These are phyloP conservation scores for Dipodomys ordii DNA, from an alignment of 2,113 vertebrate genomes.

Conservation along the genomic window DNA sequence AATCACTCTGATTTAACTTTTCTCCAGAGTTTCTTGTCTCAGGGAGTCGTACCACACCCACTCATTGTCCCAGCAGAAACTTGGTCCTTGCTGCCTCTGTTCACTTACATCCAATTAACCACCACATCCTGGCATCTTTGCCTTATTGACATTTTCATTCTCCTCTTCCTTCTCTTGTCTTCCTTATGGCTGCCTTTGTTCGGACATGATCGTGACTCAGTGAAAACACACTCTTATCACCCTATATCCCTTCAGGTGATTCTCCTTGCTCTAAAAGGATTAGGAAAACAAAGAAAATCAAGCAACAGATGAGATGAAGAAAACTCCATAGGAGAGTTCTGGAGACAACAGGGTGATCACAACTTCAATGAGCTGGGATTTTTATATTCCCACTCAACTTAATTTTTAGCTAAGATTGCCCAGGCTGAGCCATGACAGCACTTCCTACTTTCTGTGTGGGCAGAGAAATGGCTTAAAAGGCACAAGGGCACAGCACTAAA, in stretches of 20 bases:
- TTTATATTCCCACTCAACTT: background rate
- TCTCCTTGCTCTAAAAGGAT: background rate
- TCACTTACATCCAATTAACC: background rate
- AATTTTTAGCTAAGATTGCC: background rate
- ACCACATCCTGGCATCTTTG: background rate
- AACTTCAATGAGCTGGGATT: background rate
- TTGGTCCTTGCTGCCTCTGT: background rate
- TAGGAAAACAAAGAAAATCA: background rate
- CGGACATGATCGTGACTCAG: background rate
- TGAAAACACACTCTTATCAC: background rate
- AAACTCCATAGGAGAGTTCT: background rate
- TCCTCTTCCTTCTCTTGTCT: background rate
- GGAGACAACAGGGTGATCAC: background rate
- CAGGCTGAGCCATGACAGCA: background rate
- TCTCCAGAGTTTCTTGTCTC: background rate
- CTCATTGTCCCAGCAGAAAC: background rate
- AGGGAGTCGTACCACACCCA: background rate
- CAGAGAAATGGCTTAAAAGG: background rate
- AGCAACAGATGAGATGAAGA: background rate
- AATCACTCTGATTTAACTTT: conserved; percentile 1
- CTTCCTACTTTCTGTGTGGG: background rate
- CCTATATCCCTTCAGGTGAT: background rate
- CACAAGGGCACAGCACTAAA: background rate
- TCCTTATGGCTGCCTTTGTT: background rate
- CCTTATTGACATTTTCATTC: background rate